phyloP scores from a whole-genome alignment of 2,113 vertebrate genomes.

The Calyptomena viridis region DNA sequence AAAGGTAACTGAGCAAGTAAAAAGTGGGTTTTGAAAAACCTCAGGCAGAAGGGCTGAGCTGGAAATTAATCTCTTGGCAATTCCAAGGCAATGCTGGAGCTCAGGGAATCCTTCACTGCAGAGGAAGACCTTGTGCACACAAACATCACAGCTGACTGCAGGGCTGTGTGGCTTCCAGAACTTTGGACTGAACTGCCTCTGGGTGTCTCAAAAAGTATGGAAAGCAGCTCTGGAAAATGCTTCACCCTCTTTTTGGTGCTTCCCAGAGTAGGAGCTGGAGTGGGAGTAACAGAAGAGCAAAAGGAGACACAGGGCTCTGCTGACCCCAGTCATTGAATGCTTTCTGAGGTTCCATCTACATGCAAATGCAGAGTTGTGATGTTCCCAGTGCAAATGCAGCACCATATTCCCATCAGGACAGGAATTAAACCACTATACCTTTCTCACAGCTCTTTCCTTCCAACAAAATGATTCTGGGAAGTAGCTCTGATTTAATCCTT shows the following conservation, averaged over 20 bases:
- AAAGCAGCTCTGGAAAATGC: background rate
- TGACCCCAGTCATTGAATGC: background rate
- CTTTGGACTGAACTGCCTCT: background rate
- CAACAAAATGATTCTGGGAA: background rate
- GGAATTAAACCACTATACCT: background rate
- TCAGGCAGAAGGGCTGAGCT: background rate
- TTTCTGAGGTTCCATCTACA: background rate
- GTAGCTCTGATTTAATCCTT: background rate
- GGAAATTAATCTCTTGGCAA: background rate
- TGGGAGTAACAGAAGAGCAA: background rate
- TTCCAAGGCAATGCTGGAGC: background rate
- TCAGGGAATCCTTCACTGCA: background rate
- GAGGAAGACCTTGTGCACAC: background rate
- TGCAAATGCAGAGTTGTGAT: background rate
- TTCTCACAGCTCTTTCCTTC: background rate
- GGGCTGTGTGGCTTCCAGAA: background rate
- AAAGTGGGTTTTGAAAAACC: background rate
- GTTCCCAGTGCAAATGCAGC: background rate
- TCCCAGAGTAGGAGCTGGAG: background rate
- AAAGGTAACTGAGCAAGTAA: background rate
- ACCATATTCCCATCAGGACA: background rate
- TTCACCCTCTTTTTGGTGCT: background rate
- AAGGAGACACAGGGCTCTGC: background rate
- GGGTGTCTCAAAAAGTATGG: background rate
- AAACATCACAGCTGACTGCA: background rate